A percentile compares a stretch with the other conserved stretches of the same genome.
Conservation (phyloP, 2,113 vertebrate species). For the Melanerpes aurifrons region DNA sequence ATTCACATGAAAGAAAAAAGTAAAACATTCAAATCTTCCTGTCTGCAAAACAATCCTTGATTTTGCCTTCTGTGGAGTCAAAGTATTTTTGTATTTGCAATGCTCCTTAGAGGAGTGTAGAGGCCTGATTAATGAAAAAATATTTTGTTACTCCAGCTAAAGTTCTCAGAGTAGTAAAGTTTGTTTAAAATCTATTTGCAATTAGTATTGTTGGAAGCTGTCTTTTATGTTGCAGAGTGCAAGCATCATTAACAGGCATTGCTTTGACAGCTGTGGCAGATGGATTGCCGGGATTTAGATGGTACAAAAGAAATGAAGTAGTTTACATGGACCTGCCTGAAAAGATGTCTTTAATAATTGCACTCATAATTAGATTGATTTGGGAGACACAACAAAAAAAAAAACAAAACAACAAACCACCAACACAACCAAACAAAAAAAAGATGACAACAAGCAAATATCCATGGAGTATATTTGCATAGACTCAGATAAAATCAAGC, state of each 20-base stretch:
- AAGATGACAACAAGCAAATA: background rate
- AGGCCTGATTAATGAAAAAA: constrained; percentile 64
- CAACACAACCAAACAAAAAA: background rate
- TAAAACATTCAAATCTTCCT: constrained; percentile 49
- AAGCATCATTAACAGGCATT: constrained; percentile 54
- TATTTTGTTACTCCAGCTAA: constrained; percentile 75
- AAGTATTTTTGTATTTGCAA: constrained; percentile 73
- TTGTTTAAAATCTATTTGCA: constrained; percentile 58
- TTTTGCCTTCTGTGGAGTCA: constrained; percentile 48
- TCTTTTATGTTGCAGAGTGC: constrained; percentile 41
- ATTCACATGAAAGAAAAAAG: constrained; percentile 60
- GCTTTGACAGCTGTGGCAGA: constrained; percentile 70
- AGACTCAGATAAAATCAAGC: constrained; percentile 4
- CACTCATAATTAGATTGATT: constrained; percentile 72
- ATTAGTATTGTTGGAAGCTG: constrained; percentile 41
- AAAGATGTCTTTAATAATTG: constrained; percentile 75
- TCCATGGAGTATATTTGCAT: background rate
- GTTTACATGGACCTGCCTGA: constrained; percentile 72
- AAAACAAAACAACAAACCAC: background rate
- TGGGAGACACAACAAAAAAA: background rate
- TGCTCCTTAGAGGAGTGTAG: constrained; percentile 74
- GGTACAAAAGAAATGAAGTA: constrained; percentile 70
- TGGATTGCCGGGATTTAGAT: constrained; percentile 73
- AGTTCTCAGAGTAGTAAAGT: constrained; percentile 76
- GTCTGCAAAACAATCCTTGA: constrained; percentile 48